Base-by-base conservation (phyloP, 1,140 invertebrate genomes). In the Nasonia vitripennis region DNA sequence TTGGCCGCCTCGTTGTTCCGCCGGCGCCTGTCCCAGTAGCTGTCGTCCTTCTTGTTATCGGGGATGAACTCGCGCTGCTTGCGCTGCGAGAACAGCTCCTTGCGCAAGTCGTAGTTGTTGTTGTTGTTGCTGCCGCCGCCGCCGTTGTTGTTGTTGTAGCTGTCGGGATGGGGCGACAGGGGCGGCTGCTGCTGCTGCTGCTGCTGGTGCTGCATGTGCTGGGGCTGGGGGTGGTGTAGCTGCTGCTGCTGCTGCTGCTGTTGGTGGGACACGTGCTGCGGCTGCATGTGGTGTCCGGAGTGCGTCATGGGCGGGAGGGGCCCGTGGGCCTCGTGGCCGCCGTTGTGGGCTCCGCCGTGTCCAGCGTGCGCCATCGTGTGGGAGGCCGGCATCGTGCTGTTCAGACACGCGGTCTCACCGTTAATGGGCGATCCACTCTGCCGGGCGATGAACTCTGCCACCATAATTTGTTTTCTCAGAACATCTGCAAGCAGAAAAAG, bases 1-100 rank as follows among this genome's bases (percentile, higher is more conserved):
- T 98, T 98, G 41, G 98, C 98, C 0, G 98, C 97, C 92, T 99
- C 98, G 92, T 99, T 99, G 93, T 99, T 99, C 48, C 98, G 95
- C 68, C 98, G 94, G 68, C 98, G 94, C 45, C 98, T 95, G 92
- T 99, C 98, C 98, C 98, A 99, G 93, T 99, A 99, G 88, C 97
- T 97, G 88, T 99, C 97, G 90, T 99, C 98, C 92, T 99, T 99
- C 90, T 98, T 98, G 91, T 96, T 98, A 89, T 99, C 98, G 0
- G 98, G 98, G 79, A 99, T 99, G 92, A 99, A 99, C 91, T 99
- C 98, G 2, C 98, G 95, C 91, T 99, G 98, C 90, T 99, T 99
- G 81, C 98, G 95, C 89, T 98, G 97, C 20, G 96, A 95, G 91
- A 97, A 97, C 84, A 97, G 94, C 75, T 97, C 96, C 90, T 97